These are phyloP conservation scores for Ciconia nigra DNA, from an alignment of 2,797 vertebrate species.

Conservation along the genomic window DNA sequence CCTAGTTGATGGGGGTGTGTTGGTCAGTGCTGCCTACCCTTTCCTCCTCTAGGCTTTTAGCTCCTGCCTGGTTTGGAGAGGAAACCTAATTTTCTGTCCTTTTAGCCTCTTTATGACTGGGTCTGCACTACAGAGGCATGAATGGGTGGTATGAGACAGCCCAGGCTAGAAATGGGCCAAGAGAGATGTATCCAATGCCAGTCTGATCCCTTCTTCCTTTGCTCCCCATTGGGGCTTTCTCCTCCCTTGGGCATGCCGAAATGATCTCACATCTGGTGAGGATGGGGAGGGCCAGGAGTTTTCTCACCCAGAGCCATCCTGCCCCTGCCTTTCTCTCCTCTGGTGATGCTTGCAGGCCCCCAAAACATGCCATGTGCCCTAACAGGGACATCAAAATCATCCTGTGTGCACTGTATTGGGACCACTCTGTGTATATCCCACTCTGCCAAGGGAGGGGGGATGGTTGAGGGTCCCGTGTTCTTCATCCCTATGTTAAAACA, in stretches of 20 bases:
- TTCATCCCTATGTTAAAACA: neutral
- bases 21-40: neutral
- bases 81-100: neutral
- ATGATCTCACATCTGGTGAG: neutral
- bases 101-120: neutral
- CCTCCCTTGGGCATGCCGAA: neutral
- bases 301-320: neutral
- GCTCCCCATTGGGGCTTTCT: neutral
- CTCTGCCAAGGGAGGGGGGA: neutral
- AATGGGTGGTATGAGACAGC: fast-evolving
- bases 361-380: neutral
- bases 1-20: too few relatives aligned
- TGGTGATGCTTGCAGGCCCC: neutral
- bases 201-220: neutral
- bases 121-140: neutral
- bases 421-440: neutral
- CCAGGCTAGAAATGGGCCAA: neutral
- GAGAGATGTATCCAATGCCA: neutral
- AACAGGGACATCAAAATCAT: neutral
- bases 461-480: neutral
- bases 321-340: neutral
- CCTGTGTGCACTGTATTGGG: neutral
- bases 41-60: neutral
- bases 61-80: neutral
- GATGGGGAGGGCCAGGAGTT: neutral